phyloP scores from a whole-genome alignment of 2,113 vertebrate species.

The Cyrtonyx montezumae region DNA sequence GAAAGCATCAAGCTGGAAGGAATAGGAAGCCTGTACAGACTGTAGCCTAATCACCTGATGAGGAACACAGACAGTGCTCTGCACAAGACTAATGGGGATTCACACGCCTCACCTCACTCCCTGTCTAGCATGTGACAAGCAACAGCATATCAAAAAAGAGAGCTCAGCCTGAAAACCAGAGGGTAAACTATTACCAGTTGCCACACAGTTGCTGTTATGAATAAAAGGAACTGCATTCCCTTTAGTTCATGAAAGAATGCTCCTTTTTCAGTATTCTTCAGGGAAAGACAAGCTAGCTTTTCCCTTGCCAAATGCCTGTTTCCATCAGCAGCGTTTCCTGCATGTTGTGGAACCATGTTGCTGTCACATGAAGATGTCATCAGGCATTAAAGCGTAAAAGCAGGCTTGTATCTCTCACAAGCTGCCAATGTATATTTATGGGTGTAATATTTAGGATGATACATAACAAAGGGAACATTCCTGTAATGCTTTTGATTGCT shows the following conservation, averaged over 20 bases:
- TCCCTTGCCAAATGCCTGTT: not conserved
- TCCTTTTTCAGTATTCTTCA: not conserved
- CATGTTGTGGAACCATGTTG: not conserved
- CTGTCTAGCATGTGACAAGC: not conserved
- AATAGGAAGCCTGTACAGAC: not conserved
- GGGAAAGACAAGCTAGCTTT: not conserved
- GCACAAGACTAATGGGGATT: not conserved
- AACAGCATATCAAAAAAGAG: not conserved
- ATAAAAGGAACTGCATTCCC: not conserved
- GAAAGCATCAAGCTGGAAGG: not conserved
- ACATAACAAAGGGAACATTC: not conserved
- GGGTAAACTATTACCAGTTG: not conserved
- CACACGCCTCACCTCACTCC: not conserved
- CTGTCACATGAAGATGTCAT: not conserved
- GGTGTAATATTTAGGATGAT: not conserved
- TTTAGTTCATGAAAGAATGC: not conserved
- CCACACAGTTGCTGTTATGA: not conserved
- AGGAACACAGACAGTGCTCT: not conserved
- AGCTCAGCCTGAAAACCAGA: not conserved
- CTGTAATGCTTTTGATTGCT: not conserved
- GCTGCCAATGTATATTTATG: not conserved
- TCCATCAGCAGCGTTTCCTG: not conserved
- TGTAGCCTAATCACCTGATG: accelerated
- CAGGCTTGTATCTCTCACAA: not conserved
- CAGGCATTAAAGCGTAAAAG: not conserved